Evolutionary conservation across 2,113 vertebrate genomes (phyloP).

Genomic region (Pampusana beccarii): DNA sequence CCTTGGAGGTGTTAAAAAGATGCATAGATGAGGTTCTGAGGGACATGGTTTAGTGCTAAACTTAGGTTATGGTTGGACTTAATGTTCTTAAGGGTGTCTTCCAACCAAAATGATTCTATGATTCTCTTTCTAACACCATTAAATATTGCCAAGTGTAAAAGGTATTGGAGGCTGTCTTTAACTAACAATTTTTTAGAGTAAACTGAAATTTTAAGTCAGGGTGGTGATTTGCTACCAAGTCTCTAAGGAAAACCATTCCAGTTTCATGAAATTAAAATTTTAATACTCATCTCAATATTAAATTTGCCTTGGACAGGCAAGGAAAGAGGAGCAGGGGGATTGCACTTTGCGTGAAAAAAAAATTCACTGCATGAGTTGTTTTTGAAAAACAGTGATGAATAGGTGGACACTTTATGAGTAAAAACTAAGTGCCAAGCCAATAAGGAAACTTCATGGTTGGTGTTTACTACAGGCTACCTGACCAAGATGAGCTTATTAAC

Average conservation of each 20-base stretch:
- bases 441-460: too few species aligned
- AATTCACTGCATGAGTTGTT: rapidly evolving
- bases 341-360: background rate
- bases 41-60: too few species aligned
- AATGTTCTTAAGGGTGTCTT: too few species aligned
- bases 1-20: too few species aligned
- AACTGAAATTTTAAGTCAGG: background rate
- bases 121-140: background rate
- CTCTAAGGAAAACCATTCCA: background rate
- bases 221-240: background rate
- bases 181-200: background rate
- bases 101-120: too few species aligned
- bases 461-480: too few species aligned
- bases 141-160: background rate
- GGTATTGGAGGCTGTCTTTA: background rate
- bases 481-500: too few species aligned
- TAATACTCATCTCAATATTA: too few species aligned
- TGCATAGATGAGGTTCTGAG: too few species aligned
- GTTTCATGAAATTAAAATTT: background rate
- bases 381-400: background rate
- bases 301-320: background rate
- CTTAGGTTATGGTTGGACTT: too few species aligned
- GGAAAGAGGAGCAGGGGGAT: rapidly evolving
- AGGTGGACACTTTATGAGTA: background rate
- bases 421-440: background rate